These are phyloP conservation scores for Yoshiicerus persimilis DNA, from an alignment of 1,140 invertebrate species.

Conservation along the genomic window DNA sequence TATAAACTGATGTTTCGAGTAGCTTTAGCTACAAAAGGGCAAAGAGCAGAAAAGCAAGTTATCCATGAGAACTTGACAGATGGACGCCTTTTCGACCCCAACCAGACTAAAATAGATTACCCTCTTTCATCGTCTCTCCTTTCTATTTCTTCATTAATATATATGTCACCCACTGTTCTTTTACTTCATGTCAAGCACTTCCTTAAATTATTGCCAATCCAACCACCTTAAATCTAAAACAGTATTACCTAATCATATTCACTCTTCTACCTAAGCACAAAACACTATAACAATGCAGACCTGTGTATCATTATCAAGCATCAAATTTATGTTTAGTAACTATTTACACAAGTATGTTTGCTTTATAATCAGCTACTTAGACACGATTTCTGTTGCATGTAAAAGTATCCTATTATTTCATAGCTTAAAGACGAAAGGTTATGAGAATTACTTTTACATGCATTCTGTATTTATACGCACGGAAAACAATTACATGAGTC, in stretches of 20 bases:
- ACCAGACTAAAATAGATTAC: slow-evolving; percentile 36
- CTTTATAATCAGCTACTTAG: too few relatives aligned
- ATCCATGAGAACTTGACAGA: slow-evolving; percentile 34
- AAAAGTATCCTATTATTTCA: too few relatives aligned
- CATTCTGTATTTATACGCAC: too few relatives aligned
- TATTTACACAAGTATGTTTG: too few relatives aligned
- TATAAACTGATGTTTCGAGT: not conserved
- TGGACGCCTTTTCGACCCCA: slow-evolving; percentile 44
- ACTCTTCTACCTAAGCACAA: not conserved
- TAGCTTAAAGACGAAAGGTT: not conserved
- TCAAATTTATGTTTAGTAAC: not conserved
- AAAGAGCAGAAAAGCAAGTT: slow-evolving; percentile 6
- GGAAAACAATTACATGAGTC: too few relatives aligned
- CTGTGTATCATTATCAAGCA: not conserved
- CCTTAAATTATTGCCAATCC: not conserved
- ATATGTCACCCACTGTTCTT: slow-evolving; percentile 25
- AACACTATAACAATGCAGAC: not conserved
- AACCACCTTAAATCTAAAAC: not conserved
- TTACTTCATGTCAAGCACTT: not conserved
- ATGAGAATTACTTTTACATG: not conserved
- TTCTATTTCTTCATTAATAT: slow-evolving; percentile 38
- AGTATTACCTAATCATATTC: not conserved
- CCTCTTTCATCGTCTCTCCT: slow-evolving; percentile 4
- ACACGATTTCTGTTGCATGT: too few relatives aligned
- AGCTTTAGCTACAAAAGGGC: slow-evolving; percentile 15